Evolutionary conservation across 2,113 vertebrate genomes (phyloP).

Genomic region (Caranx ignobilis): DNA sequence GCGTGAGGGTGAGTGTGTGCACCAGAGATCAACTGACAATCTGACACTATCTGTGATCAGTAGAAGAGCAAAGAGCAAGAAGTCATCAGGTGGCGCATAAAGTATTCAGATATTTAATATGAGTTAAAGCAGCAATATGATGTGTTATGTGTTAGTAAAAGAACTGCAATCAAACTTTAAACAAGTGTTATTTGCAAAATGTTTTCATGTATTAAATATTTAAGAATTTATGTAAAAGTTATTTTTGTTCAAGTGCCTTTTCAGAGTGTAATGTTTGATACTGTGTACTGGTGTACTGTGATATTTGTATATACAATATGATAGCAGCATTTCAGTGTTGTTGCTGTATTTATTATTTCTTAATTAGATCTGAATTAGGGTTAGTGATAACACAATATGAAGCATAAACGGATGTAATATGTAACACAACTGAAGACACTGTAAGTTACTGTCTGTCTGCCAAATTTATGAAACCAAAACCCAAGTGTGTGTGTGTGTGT

Average conservation of each 20-base stretch:
- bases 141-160: not conserved
- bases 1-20: conserved; percentile 18
- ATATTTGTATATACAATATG: too few relatives aligned
- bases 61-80: not conserved
- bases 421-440: not conserved
- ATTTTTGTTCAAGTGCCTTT: not conserved
- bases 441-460: too few relatives aligned
- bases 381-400: not conserved
- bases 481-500: not conserved
- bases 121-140: not conserved
- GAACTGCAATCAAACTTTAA: not conserved
- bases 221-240: too few relatives aligned
- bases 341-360: not conserved
- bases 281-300: too few relatives aligned
- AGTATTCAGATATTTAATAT: not conserved
- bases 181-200: not conserved
- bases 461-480: not conserved
- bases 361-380: not conserved
- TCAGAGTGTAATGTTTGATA: too few relatives aligned
- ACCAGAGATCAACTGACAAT: conserved; percentile 17
- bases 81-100: not conserved
- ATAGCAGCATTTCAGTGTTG: not conserved
- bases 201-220: not conserved
- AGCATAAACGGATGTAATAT: not conserved
- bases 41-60: conserved; percentile 29